Evolutionary conservation across 2,888 invertebrate species (phyloP).

Genomic region (Amphiduros pacificus): DNA sequence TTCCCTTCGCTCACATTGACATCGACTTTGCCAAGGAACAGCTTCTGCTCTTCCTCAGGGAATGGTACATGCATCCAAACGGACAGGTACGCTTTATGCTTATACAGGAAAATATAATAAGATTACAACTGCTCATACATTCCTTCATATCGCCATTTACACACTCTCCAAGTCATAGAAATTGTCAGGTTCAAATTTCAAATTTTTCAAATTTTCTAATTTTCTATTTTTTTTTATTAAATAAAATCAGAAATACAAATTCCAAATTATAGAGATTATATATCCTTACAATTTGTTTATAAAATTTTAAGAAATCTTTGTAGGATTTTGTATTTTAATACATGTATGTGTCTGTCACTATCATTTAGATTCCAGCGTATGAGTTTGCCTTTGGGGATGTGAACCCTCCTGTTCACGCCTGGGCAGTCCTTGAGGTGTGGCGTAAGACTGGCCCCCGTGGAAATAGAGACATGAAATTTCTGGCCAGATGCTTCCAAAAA

Average conservation of each 20-base stretch:
- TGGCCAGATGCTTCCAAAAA: constrained; percentile 56
- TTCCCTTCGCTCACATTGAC: constrained; percentile 53
- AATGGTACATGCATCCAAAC: constrained; percentile 59
- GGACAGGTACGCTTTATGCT: constrained; percentile 55
- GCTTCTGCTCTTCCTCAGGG: constrained; percentile 51
- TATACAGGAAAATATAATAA: too few relatives aligned
- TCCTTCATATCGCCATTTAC: too few relatives aligned
- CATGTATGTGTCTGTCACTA: too few relatives aligned
- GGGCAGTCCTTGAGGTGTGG: constrained; percentile 50
- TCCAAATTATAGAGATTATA: too few relatives aligned
- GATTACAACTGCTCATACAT: too few relatives aligned
- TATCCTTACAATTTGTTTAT: too few relatives aligned
- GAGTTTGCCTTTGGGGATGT: constrained; percentile 58
- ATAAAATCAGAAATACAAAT: too few relatives aligned
- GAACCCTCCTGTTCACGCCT: constrained; percentile 58
- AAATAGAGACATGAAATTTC: constrained; percentile 41
- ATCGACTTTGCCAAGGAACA: constrained; percentile 56
- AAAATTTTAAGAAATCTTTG: neutral
- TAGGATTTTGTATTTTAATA: too few relatives aligned
- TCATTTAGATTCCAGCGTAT: constrained; percentile 51
- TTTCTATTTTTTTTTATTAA: too few relatives aligned
- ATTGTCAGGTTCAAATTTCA: too few relatives aligned
- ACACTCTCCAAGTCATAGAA: too few relatives aligned
- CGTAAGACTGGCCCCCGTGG: constrained; percentile 41
- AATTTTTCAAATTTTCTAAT: too few relatives aligned